Conservation (phyloP, 30 jellyfish, hydroid and myxozoan species). For the Kudoa iwatai region DNA sequence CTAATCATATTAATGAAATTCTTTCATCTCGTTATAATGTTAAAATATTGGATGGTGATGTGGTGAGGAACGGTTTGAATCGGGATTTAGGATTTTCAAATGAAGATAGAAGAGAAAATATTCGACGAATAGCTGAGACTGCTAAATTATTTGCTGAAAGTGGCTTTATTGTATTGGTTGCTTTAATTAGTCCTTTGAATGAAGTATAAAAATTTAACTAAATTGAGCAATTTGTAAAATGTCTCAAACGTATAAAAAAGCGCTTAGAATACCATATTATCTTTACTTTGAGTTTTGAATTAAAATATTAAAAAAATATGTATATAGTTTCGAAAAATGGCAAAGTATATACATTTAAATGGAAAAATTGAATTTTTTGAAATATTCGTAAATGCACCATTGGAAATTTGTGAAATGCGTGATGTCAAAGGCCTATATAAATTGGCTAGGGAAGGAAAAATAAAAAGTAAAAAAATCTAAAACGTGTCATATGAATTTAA, state of each 20-base stretch:
- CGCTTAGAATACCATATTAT: background rate
- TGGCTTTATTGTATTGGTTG: slow-evolving; percentile 66
- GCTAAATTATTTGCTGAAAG: slow-evolving; percentile 93
- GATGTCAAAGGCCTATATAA: slow-evolving; percentile 87
- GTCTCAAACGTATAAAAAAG: background rate
- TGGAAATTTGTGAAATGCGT: slow-evolving; percentile 53
- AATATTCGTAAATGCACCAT: slow-evolving; percentile 29
- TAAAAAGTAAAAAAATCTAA: slow-evolving; percentile 10
- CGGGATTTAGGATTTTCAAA: slow-evolving; percentile 56
- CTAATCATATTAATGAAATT: no score
- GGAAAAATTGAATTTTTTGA: slow-evolving; percentile 26
- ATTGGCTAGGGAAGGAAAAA: slow-evolving; percentile 61
- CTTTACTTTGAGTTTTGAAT: background rate
- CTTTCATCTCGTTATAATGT: slow-evolving; percentile 35
- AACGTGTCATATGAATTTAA: background rate
- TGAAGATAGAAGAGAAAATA: slow-evolving; percentile 67
- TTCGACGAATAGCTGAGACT: slow-evolving; percentile 85
- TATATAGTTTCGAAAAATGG: slow-evolving; percentile 19
- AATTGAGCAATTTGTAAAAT: background rate
- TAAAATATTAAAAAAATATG: background rate
- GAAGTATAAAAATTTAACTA: slow-evolving; percentile 4
- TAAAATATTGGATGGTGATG: slow-evolving; percentile 79
- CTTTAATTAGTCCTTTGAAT: slow-evolving; percentile 69
- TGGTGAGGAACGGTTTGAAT: slow-evolving; percentile 54
- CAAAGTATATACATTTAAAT: slow-evolving; percentile 24